phyloP scores from a whole-genome alignment of 2,797 vertebrate species.

The Diplodus puntazzo region DNA sequence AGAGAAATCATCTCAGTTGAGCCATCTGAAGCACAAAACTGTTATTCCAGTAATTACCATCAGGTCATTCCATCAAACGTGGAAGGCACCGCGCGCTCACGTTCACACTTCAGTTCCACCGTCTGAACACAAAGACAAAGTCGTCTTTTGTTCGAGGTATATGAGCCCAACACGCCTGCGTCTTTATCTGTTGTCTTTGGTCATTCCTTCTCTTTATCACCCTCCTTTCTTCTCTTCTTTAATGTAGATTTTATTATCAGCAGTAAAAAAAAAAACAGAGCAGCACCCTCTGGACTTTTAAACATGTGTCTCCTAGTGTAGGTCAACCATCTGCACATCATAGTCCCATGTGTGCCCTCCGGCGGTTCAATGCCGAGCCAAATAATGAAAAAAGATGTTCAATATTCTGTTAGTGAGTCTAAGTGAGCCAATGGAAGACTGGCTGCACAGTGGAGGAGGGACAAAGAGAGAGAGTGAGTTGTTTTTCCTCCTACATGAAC shows the following conservation, averaged over 20 bases:
- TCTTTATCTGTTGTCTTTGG: neutral
- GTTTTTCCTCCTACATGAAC: neutral
- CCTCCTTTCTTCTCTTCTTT: neutral
- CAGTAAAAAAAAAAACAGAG: slow-evolving; percentile 6
- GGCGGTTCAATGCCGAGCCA: neutral
- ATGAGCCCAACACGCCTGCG: neutral
- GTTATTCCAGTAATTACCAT: slow-evolving; percentile 37
- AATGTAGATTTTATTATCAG: slow-evolving; percentile 14
- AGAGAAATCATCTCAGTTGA: slow-evolving; percentile 14
- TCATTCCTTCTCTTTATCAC: no score
- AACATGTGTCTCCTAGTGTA: slow-evolving; percentile 24
- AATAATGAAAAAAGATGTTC: neutral
- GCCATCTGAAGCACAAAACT: slow-evolving; percentile 5
- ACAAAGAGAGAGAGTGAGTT: neutral
- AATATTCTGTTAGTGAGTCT: neutral
- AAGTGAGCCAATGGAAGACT: neutral
- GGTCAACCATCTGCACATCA: slow-evolving; percentile 30
- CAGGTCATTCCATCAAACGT: slow-evolving; percentile 20
- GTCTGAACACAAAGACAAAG: slow-evolving; percentile 7
- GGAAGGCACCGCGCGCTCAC: neutral
- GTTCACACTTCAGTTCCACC: neutral
- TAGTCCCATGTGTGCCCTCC: neutral
- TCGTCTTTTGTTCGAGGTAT: no score
- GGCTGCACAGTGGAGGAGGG: neutral
- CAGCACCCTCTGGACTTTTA: slow-evolving; percentile 17